Conservation (phyloP, 1,140 invertebrate genomes). For the Hyposmocoma kahamanoa region DNA sequence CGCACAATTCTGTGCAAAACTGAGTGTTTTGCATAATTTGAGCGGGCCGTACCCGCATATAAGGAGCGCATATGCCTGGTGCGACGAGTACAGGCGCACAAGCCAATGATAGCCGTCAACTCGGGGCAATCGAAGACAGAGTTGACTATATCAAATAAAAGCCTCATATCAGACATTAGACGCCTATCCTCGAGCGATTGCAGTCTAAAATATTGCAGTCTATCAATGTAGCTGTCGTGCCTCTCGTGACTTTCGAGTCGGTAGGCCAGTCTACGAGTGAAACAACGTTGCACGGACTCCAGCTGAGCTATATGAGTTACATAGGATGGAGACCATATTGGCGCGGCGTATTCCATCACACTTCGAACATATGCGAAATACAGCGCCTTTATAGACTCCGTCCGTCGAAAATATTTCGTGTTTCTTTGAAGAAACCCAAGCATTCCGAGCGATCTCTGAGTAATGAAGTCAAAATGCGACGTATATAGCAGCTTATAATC, state of each 20-base stretch:
- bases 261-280: neutral
- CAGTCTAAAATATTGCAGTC: neutral
- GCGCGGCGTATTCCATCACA: conserved; percentile 1
- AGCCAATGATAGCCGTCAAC: neutral
- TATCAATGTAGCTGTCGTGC: neutral
- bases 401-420: neutral
- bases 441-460: neutral
- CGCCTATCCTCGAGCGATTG: neutral
- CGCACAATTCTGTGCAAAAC: neutral
- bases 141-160: neutral
- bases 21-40: neutral
- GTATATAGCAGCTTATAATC: neutral
- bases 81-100: neutral
- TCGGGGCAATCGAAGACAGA: neutral
- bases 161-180: neutral
- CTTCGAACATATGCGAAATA: conserved; percentile 5
- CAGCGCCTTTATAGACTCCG: neutral
- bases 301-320: neutral
- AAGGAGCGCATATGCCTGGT: neutral
- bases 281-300: neutral
- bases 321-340: neutral
- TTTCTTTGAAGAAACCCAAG: neutral
- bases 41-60: neutral
- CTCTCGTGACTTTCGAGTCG: neutral
- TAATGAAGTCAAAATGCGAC: neutral